These are phyloP conservation scores for Cephus pygmeus DNA, from an alignment of 2,888 invertebrate genomes.

Conservation along the genomic window DNA sequence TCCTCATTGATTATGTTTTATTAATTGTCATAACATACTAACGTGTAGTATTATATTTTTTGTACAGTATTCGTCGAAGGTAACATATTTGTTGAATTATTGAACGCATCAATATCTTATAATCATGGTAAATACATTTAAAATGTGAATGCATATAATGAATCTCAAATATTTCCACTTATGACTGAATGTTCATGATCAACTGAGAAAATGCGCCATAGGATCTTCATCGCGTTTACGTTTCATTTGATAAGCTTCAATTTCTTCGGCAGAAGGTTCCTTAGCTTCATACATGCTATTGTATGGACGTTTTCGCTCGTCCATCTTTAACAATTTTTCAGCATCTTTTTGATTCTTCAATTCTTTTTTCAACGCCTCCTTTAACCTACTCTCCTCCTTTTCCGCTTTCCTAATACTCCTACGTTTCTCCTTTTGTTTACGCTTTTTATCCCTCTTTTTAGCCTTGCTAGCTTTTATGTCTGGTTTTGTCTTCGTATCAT, in stretches of 20 bases:
- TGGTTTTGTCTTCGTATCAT: slow-evolving; percentile 24
- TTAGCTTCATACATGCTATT: slow-evolving; percentile 90
- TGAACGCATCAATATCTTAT: neutral
- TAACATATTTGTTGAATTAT: neutral
- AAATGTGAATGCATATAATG: neutral
- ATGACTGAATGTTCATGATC: slow-evolving; percentile 16
- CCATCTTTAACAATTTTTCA: slow-evolving; percentile 75
- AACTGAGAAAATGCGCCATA: slow-evolving; percentile 81
- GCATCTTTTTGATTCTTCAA: slow-evolving; percentile 73
- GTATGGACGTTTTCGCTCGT: slow-evolving; percentile 93
- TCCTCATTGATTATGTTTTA: neutral
- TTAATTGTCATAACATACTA: neutral
- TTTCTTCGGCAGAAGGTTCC: slow-evolving; percentile 89
- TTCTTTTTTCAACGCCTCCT: slow-evolving; percentile 75
- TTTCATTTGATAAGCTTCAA: slow-evolving; percentile 94
- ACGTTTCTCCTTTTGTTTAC: slow-evolving; percentile 47
- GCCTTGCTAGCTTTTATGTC: slow-evolving; percentile 34
- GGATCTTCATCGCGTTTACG: slow-evolving; percentile 89
- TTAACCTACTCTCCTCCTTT: slow-evolving; percentile 63
- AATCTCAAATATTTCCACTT: neutral
- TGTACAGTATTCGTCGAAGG: neutral
- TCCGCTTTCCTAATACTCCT: slow-evolving; percentile 65
- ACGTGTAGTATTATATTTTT: neutral
- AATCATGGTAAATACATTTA: neutral
- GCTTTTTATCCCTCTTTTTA: slow-evolving; percentile 44